Conservation (phyloP, 2,797 vertebrate species). For the Phoeniculus purpureus region DNA sequence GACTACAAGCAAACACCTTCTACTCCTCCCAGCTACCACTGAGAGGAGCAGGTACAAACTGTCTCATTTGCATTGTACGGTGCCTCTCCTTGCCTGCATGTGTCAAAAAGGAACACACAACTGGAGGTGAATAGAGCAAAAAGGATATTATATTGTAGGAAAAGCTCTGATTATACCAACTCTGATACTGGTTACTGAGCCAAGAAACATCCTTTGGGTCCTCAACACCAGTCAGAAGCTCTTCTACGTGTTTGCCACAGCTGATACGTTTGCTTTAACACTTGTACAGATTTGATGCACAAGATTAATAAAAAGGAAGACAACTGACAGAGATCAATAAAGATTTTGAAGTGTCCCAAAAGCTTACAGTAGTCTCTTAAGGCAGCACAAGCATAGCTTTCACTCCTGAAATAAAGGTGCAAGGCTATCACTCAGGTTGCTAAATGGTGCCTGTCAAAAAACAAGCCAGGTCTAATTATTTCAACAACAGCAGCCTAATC, state of each 20-base stretch:
- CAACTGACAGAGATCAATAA: slow-evolving; percentile 10
- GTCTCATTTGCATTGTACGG: background rate
- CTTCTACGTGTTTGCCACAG: background rate
- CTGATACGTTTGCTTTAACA: background rate
- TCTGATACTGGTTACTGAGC: background rate
- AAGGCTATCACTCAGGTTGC: slow-evolving; percentile 44
- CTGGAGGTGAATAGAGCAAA: background rate
- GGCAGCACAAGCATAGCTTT: background rate
- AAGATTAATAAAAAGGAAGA: slow-evolving; percentile 12
- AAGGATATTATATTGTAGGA: background rate
- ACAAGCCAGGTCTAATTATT: slow-evolving; percentile 52
- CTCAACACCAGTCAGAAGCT: background rate
- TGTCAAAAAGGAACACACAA: background rate
- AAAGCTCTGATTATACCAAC: background rate
- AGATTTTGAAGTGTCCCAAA: slow-evolving; percentile 32
- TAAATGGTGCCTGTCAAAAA: slow-evolving; percentile 69
- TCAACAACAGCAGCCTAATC: slow-evolving; percentile 55
- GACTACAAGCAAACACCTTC: background rate
- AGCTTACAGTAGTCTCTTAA: background rate
- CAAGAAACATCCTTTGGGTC: background rate
- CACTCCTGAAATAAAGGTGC: slow-evolving; percentile 2
- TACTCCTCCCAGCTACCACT: background rate
- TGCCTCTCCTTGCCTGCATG: background rate
- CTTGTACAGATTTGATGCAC: background rate
- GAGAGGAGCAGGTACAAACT: background rate